Conservation (phyloP, 2,113 vertebrate genomes). For the Emberiza fucata region DNA sequence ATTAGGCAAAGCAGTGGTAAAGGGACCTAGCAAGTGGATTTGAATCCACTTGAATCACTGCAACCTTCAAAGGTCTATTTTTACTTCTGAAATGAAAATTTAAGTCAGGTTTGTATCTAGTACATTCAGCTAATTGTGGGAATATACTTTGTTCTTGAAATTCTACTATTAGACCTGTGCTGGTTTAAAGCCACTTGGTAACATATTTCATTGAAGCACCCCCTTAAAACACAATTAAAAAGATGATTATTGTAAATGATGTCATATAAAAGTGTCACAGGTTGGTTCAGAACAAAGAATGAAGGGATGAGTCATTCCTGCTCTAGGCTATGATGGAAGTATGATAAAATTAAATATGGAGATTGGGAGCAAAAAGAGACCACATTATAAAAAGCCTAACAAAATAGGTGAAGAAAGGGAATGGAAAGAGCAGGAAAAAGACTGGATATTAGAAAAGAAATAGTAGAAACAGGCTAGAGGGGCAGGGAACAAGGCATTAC, state of each 20-base stretch:
- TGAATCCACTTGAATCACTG: neutral
- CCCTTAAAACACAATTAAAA: neutral
- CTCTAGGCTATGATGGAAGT: neutral
- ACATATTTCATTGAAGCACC: neutral
- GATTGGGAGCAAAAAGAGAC: neutral
- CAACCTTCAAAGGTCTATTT: slow-evolving; percentile 12
- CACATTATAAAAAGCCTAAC: neutral
- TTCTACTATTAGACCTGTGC: neutral
- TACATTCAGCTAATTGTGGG: neutral
- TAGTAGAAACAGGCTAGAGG: neutral
- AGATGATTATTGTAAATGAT: neutral
- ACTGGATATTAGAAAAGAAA: neutral
- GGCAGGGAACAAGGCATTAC: neutral
- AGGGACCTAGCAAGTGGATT: neutral
- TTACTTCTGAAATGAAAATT: slow-evolving; percentile 46
- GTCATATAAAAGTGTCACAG: neutral
- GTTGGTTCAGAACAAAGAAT: neutral
- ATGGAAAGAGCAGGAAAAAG: neutral
- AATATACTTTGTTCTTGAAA: neutral
- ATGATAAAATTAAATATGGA: slow-evolving; percentile 1
- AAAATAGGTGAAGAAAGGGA: neutral
- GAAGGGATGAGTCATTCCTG: neutral
- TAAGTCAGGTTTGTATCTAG: neutral
- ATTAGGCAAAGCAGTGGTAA: neutral
- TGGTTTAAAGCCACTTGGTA: neutral